phyloP scores from a whole-genome alignment of 2,797 vertebrate genomes.

The Hyperoplus lanceolatus region DNA sequence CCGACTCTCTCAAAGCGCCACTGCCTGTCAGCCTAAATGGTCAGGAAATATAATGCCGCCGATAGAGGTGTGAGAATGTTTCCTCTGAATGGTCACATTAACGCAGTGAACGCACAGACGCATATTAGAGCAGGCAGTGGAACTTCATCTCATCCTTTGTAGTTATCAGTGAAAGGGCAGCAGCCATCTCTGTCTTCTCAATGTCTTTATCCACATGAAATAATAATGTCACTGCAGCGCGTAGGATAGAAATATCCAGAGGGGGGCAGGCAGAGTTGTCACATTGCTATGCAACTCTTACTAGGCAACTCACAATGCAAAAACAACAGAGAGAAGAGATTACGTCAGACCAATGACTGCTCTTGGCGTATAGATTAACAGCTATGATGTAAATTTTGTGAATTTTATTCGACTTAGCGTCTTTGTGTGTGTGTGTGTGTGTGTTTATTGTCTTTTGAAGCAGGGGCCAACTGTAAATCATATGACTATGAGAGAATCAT shows the following conservation, averaged over 20 bases:
- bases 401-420: constrained; percentile 10
- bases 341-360: constrained; percentile 39
- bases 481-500: constrained; percentile 59
- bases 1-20: constrained; percentile 25
- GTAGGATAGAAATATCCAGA: constrained; percentile 44
- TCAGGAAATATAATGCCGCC: constrained; percentile 38
- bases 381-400: constrained; percentile 15
- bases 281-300: constrained; percentile 34
- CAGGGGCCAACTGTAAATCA: constrained; percentile 61
- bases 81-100: constrained; percentile 58
- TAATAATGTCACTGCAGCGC: constrained; percentile 53
- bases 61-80: constrained; percentile 34
- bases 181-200: constrained; percentile 51
- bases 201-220: constrained; percentile 61
- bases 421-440: neutral
- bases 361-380: constrained; percentile 28
- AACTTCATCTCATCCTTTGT: constrained; percentile 36
- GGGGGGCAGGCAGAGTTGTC: constrained; percentile 27
- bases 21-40: constrained; percentile 56
- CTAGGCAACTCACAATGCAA: constrained; percentile 36
- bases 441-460: constrained; percentile 46
- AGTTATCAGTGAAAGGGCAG: constrained; percentile 59
- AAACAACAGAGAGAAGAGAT: constrained; percentile 47
- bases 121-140: constrained; percentile 37
- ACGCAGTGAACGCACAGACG: constrained; percentile 47